These are phyloP conservation scores for Zapus hudsonius DNA, from an alignment of 2,113 vertebrate genomes.

Conservation along the genomic window DNA sequence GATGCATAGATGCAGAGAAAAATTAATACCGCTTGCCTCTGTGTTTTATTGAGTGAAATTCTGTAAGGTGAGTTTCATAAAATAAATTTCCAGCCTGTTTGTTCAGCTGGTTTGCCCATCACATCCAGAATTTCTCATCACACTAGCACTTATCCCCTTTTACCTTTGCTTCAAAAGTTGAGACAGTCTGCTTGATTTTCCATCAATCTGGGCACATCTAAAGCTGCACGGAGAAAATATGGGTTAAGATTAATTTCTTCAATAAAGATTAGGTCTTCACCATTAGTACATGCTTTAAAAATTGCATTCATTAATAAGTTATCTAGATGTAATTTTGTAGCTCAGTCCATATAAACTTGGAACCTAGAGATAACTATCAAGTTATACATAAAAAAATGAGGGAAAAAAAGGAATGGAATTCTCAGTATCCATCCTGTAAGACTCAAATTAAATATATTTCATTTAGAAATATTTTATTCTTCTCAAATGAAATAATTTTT, in stretches of 20 bases:
- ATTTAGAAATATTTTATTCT: conserved; percentile 10
- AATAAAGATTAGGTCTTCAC: conserved; percentile 39
- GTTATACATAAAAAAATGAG: background rate
- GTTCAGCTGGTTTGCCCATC: conserved; percentile 86
- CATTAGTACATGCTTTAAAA: conserved; percentile 37
- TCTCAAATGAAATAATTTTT: conserved; percentile 22
- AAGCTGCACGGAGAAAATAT: conserved; percentile 75
- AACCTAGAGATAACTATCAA: background rate
- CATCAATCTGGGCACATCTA: conserved; percentile 75
- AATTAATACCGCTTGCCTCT: conserved; percentile 73
- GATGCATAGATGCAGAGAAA: conserved; percentile 77
- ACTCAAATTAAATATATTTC: background rate
- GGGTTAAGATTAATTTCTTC: conserved; percentile 66
- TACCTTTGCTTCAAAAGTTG: conserved; percentile 79
- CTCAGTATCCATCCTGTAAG: background rate
- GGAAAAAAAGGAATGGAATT: background rate
- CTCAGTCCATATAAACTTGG: background rate
- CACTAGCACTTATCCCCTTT: conserved; percentile 75
- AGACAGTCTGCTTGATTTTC: conserved; percentile 82
- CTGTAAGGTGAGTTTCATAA: conserved; percentile 85
- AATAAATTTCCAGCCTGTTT: conserved; percentile 86
- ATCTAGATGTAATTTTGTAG: background rate
- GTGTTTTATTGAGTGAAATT: conserved; percentile 85
- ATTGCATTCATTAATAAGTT: background rate
- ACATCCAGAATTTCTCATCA: conserved; percentile 77